These are phyloP conservation scores for Corythornis cristatus DNA, from an alignment of 2,113 vertebrate genomes.

Conservation along the genomic window DNA sequence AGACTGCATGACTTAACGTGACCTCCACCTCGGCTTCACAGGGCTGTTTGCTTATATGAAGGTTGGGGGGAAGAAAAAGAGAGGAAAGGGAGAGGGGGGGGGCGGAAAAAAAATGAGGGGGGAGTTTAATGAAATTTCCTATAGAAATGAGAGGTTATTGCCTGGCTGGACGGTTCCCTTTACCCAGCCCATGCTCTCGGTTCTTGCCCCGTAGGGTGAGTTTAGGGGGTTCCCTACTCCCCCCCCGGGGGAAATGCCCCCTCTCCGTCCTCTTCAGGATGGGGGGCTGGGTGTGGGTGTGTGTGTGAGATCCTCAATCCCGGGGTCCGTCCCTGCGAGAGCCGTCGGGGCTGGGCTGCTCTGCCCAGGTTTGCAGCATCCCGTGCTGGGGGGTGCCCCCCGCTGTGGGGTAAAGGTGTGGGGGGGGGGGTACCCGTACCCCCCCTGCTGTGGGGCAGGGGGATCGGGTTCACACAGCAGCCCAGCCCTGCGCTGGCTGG, in stretches of 20 bases:
- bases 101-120: neutral
- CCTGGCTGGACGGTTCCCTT: neutral
- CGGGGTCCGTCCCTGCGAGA: neutral
- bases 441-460: neutral
- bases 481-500: neutral
- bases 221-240: neutral
- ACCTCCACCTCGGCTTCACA: constrained; percentile 36
- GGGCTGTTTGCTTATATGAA: neutral
- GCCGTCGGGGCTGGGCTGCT: neutral
- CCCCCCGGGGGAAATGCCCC: rapidly evolving
- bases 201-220: neutral
- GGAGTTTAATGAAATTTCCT: constrained; percentile 45
- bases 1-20: constrained; percentile 56
- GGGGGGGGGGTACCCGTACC: neutral
- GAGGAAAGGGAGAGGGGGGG: too few species aligned
- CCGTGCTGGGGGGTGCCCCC: neutral
- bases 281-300: too few species aligned
- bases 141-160: neutral
- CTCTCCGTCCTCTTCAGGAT: neutral
- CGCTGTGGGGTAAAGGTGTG: neutral
- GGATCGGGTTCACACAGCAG: neutral
- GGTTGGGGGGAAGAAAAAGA: neutral
- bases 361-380: neutral
- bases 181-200: neutral
- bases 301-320: neutral